Base-by-base conservation (phyloP, 2,797 vertebrate genomes). In the Merluccius polli region DNA sequence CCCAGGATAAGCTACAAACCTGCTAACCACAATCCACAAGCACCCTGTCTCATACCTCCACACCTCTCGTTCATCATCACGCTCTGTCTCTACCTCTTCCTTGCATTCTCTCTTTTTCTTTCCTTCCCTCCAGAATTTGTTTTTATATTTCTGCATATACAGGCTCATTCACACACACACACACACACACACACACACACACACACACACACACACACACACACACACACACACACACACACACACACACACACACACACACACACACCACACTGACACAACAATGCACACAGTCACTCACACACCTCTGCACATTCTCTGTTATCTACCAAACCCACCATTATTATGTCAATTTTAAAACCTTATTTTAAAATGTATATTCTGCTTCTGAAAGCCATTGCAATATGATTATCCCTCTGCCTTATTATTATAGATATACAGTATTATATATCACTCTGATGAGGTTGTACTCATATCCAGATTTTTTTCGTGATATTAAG, bases 61-160 rank as follows among this genome's bases (percentile, higher is more conserved):
- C 67, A 12, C 24, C 29, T 70, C 67, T 69, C 27, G 48, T 52
- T 44, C 75, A 48, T 78, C 71, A 80, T 65, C 70, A 48, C 72
- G 68, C 63, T 36, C 35, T 11, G 33, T 65, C 4, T 63, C 59
- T 77, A 21, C 21, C 67, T 29, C 38, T 30, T 4, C 13, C 29
- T 38, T 1, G 52, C 12, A 63, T n/a, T 52, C 38, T 36, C 41
- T 71, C 44, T 71, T 31, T 71, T 48, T 76, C 31, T 52, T 41
- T 70, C 29, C 31, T 65, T 33, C 71, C 52, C 29, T 24, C 24
- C 30, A 18, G 13, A 35, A 48, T 18, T n/a, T n/a, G n/a, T n/a
- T n/a, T n/a, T n/a, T 8, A 18, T 35, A 31, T 74, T 18, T 63
- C 35, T 48, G 15, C 41, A 44, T 44, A 12, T 44, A 44, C 41